Evolutionary conservation across 2,888 invertebrate genomes (phyloP), one percentile per base, ranked within the genome.

Genomic region (Bruchidius siliquastri): DNA sequence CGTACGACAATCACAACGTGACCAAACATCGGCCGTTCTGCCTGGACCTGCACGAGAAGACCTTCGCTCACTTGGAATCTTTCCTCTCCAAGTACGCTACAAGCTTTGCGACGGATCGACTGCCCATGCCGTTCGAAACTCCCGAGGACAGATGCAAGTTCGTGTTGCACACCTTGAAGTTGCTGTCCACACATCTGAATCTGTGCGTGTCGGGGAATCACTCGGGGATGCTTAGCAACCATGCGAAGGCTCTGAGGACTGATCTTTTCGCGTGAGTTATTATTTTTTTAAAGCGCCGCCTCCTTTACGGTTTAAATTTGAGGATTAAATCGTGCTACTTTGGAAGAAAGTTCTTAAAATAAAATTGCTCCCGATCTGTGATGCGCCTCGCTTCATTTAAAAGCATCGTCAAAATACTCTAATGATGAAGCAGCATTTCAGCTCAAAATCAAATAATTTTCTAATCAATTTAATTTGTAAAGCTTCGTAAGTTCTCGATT

Each of bases 1-100:
- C 88, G 0, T 81, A 83, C 10, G 88, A 88, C 79, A 86, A 84
- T 79, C 88, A 88, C 79, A 88, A 89, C 69, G 86, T 89, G 18
- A 88, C 88, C 0, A 88, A 89, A 86, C 89, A 90, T 79, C 87
- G 88, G 72, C 90, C 91, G 0, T 91, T 90, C 81, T 91, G 91
- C 84, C 86, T 91, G 74, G 91, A 91, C 81, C 85, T 91, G 32
- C 89, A 90, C 80, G 90, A 90, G 81, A 87, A 87, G 72, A 91
- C 91, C 0, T 90, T 91, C 80, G 85, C 87, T 26, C 81, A 88
- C 21, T 84, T 91, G 67, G 86, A 88, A 72, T 83, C 84, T 21
- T 91, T 91, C 81, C 84, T 91, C 68, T 89, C 90, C 79, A 88
- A 88, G 77, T 91, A 90, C 81, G 88, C 90, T 73, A 82, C 85